A percentile compares a stretch with the other conserved stretches of the same genome.
Conservation (phyloP, 2,797 vertebrate species). For the Channallabes apus region DNA sequence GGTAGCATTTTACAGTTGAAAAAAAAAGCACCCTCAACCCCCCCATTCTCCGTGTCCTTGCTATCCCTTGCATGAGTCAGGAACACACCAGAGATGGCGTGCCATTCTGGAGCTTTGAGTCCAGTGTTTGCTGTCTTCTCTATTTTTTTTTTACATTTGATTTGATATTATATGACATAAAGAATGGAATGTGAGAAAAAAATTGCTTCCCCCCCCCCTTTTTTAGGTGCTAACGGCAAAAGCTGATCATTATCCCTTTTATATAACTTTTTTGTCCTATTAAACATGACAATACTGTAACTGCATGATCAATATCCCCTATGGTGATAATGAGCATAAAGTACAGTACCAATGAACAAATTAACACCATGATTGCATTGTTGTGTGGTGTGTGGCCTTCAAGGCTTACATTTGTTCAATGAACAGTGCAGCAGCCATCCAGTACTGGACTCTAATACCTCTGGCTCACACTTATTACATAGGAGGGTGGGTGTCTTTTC, state of each 20-base stretch:
- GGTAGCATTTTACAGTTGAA: neutral
- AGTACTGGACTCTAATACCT: neutral
- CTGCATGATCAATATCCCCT: neutral
- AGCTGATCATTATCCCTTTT: neutral
- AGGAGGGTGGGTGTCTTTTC: conserved; percentile 15
- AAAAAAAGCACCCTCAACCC: neutral
- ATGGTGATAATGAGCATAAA: neutral
- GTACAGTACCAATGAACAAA: neutral
- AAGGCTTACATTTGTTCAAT: neutral
- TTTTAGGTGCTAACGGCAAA: neutral
- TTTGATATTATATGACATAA: neutral
- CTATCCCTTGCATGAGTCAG: neutral
- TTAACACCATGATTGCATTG: too few relatives aligned
- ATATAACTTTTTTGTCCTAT: too few relatives aligned
- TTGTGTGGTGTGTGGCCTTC: neutral
- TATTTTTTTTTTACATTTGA: neutral
- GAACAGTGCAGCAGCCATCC: neutral
- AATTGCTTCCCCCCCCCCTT: neutral
- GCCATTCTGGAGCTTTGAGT: neutral
- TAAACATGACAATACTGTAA: neutral
- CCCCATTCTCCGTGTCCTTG: neutral
- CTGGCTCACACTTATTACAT: neutral
- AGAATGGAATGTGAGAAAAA: neutral
- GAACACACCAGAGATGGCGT: neutral
- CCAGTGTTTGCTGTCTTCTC: neutral